These are phyloP conservation scores for Petrocephalus zakoni DNA, from an alignment of 2,113 vertebrate genomes.

Conservation along the genomic window DNA sequence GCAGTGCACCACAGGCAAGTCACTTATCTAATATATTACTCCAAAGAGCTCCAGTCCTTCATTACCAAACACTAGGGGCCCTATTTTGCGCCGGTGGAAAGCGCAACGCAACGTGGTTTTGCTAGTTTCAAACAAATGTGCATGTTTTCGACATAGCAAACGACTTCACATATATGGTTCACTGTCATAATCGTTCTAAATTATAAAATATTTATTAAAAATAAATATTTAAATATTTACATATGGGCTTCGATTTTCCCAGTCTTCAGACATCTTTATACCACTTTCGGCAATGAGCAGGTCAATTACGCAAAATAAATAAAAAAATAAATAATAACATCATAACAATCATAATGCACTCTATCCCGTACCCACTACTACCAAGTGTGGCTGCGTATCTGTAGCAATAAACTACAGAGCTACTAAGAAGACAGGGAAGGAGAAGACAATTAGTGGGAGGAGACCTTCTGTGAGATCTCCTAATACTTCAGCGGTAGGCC, in stretches of 20 bases:
- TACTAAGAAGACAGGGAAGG: not conserved
- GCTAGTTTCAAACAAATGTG: not conserved
- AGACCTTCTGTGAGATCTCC: not conserved
- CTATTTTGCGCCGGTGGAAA: not conserved
- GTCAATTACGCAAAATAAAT: no score
- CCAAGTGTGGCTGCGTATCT: not conserved
- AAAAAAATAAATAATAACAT: no score
- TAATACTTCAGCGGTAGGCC: not conserved
- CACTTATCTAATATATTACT: not conserved
- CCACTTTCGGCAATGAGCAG: no score
- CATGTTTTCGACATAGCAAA: not conserved
- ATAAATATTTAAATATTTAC: no score
- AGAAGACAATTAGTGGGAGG: not conserved
- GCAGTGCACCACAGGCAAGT: not conserved
- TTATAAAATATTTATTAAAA: no score
- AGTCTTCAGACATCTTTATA: not conserved
- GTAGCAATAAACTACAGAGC: not conserved
- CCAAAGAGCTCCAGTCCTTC: not conserved
- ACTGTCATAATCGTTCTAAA: no score
- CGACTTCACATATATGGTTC: no score
- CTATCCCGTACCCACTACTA: not conserved
- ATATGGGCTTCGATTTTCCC: no score
- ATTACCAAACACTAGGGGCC: not conserved
- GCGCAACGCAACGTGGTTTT: not conserved
- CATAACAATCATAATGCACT: not conserved